Evolutionary conservation across 2,113 vertebrate species (phyloP).

Genomic region (Hippocampus guttulatus): DNA sequence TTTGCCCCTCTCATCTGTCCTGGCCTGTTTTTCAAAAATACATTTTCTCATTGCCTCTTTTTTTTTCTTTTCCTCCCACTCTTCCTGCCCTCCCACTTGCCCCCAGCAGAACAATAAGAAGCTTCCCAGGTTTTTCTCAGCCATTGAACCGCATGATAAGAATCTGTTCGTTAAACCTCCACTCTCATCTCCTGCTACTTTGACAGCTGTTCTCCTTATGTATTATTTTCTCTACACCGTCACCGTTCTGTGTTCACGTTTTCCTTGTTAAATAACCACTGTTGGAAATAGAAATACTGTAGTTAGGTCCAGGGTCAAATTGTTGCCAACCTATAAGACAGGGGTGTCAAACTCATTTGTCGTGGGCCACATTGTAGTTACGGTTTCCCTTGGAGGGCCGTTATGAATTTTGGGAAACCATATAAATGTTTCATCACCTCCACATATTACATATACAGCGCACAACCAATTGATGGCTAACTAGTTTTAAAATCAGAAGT

Average conservation of each 20-base stretch:
- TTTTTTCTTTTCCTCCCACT: not conserved
- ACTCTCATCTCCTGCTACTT: constrained; percentile 30
- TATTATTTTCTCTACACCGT: constrained; percentile 8
- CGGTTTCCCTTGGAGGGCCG: too few species aligned
- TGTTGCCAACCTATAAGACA: too few species aligned
- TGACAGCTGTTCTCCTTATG: constrained; percentile 10
- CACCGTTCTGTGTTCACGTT: not conserved
- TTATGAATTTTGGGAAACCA: too few species aligned
- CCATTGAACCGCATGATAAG: constrained; percentile 60
- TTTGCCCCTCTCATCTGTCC: not conserved
- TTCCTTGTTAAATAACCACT: not conserved
- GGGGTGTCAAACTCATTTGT: too few species aligned
- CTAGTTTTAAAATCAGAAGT: too few species aligned
- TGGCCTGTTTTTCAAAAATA: not conserved
- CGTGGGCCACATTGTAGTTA: too few species aligned
- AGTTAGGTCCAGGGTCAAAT: too few species aligned
- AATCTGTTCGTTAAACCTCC: constrained; percentile 47
- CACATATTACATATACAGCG: too few species aligned
- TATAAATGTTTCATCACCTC: too few species aligned
- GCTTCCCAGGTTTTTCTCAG: constrained; percentile 50
- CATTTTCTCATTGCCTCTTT: not conserved
- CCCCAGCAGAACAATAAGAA: constrained; percentile 56
- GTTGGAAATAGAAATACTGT: not conserved
- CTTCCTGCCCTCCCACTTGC: constrained; percentile 18
- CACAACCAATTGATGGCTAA: too few species aligned